A percentile compares a stretch with the other conserved stretches of the same genome.
These are phyloP conservation scores for Lagodon rhomboides DNA, from an alignment of 2,797 vertebrate genomes.

Conservation along the genomic window DNA sequence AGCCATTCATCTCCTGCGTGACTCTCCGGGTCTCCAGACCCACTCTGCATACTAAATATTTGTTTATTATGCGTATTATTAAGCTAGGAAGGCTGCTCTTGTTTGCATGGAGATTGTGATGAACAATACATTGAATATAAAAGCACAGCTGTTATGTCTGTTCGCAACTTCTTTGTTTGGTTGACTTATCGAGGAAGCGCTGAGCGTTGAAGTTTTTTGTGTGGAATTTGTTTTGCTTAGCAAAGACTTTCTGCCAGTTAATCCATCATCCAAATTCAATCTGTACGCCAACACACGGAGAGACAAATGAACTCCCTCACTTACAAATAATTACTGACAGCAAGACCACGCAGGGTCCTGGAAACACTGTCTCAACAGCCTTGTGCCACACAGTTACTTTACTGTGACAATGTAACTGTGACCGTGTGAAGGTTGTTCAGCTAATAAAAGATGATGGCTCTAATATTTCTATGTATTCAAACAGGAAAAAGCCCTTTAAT, in stretches of 20 bases:
- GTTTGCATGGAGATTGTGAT: neutral
- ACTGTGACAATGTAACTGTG: neutral
- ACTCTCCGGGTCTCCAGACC: slow-evolving; percentile 23
- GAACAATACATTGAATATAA: slow-evolving; percentile 1
- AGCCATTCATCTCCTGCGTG: slow-evolving; percentile 16
- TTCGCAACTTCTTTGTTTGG: neutral
- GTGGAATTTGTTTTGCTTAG: neutral
- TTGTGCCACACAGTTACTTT: neutral
- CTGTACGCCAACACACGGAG: neutral
- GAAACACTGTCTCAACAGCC: neutral
- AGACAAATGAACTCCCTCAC: neutral
- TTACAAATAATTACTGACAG: neutral
- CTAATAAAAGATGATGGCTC: neutral
- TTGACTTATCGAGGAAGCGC: neutral
- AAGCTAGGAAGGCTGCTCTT: neutral
- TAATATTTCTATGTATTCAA: neutral
- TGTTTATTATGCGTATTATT: slow-evolving; percentile 11
- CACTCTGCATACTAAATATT: slow-evolving; percentile 20
- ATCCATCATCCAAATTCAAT: neutral
- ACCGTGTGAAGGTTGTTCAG: neutral
- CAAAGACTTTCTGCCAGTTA: neutral
- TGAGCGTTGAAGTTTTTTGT: neutral
- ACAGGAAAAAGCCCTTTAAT: neutral
- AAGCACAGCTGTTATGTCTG: neutral
- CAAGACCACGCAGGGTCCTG: neutral